A percentile compares a stretch with the other conserved stretches of the same genome.
phyloP scores from a whole-genome alignment of 2,888 invertebrate genomes.

The Palloptera scutellata region DNA sequence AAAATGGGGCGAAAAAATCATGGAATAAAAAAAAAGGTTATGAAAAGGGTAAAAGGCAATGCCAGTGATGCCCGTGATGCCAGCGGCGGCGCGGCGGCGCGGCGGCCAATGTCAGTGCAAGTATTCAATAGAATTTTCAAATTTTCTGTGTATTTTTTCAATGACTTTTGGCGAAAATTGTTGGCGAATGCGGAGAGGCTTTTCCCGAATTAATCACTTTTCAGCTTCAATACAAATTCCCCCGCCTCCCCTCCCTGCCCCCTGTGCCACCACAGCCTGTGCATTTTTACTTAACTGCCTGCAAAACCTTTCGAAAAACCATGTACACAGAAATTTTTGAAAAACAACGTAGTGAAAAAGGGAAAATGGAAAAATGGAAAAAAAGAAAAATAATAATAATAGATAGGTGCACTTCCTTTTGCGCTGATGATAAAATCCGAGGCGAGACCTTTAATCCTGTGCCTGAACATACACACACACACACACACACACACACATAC shows the following conservation, averaged over 20 bases:
- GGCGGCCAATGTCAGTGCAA: not conserved
- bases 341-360: not conserved
- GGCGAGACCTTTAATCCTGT: constrained; percentile 47
- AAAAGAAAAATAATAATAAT: no score
- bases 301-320: no score
- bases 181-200: constrained; percentile 29
- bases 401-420: no score
- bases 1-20: no score
- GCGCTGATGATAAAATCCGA: constrained; percentile 33
- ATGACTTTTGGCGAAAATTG: constrained; percentile 27
- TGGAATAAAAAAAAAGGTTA: not conserved
- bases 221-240: constrained; percentile 43
- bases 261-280: not conserved
- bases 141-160: not conserved
- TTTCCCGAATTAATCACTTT: constrained; percentile 57
- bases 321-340: not conserved
- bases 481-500: constrained; percentile 27
- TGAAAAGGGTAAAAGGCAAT: constrained; percentile 30
- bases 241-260: not conserved
- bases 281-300: not conserved
- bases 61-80: constrained; percentile 30
- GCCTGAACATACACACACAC: constrained; percentile 11
- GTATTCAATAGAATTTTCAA: constrained; percentile 32
- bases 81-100: not conserved
- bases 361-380: no score